Evolutionary conservation across 2,797 vertebrate genomes (phyloP), one percentile per base, ranked within the genome.

Genomic region (Characodon lateralis): DNA sequence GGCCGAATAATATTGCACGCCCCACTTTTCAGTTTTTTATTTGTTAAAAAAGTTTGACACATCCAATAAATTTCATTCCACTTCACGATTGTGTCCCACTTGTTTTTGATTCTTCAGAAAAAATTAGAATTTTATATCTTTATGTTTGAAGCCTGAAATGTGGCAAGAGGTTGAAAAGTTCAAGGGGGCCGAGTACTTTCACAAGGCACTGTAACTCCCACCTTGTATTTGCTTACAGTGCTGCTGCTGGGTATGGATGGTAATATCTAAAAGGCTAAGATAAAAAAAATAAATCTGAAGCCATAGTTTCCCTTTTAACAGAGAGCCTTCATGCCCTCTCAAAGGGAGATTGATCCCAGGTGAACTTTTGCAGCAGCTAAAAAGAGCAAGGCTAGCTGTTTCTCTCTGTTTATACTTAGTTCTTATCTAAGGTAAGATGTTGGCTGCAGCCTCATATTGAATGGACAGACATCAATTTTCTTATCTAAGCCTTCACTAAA

Each of bases 391-490:
- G 51, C 63, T 6, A 43, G 68, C 51, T 50, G 72, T 77, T 76
- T 68, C 72, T 35, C 41, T 18, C 1, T 78, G 78, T 81, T 78
- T 84, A 78, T 76, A 81, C 59, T 71, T 41, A 31, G 48, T 51
- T 51, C 65, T 78, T 82, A 79, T 82, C 80, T 77, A 68, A 85
- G 71, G 71, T 77, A 50, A 79, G 71, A 43, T 84, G 71, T 81
- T 76, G 79, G 68, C 73, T 81, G 79, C 50, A 73, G 80, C 51
- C 69, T 72, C 59, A 61, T 76, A 77, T 77, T 78, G 76, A 84
- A 78, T 73, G 63, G 79, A 78, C 43, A 81, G 70, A 81, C 83
- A 81, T 84, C 83, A 81, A 81, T 84, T 71, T 75, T 69, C 78
- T 84, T 78, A 84, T 84, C 76, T 76, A 72, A 72, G 73, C 20